Base-by-base conservation (phyloP, 2,113 vertebrate species). In the Nicator chloris region DNA sequence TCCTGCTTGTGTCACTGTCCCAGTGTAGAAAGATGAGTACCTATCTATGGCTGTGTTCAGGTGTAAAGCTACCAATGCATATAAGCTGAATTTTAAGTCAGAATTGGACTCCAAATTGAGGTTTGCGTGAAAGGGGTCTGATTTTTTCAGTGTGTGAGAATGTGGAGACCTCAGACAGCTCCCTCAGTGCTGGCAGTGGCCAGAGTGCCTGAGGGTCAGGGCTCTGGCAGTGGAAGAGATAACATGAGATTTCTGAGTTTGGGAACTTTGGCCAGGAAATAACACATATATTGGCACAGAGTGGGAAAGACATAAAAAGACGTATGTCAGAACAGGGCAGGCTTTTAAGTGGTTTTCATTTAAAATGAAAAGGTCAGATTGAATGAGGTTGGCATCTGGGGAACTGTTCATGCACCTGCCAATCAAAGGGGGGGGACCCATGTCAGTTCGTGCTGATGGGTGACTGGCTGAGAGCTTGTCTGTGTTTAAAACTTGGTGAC, bases 281-380 rank as follows among this genome's bases (percentile, higher is more conserved):
- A 81, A 37, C 47, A 83, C 82, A 56, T 77, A 59, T 16, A 63
- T 64, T 95, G 88, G 51, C 72, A 64, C 24, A 51, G 28, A 4
- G 2, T 37, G 12, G 68, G 44, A 66, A 94, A 95, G 69, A 56
- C 69, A 39, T 85, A 65, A 83, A 94, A 94, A 80, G 47, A 64
- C 61, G 15, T 64, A 56, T 88, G 72, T 90, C 92, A 86, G 69
- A 96, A 64, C 40, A 59, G 68, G 53, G 82, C 90, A 92, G 64
- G 37, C 69, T 95, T 94, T 92, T 94, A 96, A 94, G 90, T 86
- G 71, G 66, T 88, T 94, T 95, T 96, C 56, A 86, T 88, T 94
- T 94, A 83, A 92, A 93, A 86, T 71, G 82, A 93, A 97, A 96
- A 96, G 94, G 93, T 96, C 93, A 90, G 60, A 92, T 71, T 83